A percentile compares a stretch with the other conserved stretches of the same genome.
Evolutionary conservation across 1,140 invertebrate genomes (phyloP).

Genomic region (Drosophila lowei): DNA sequence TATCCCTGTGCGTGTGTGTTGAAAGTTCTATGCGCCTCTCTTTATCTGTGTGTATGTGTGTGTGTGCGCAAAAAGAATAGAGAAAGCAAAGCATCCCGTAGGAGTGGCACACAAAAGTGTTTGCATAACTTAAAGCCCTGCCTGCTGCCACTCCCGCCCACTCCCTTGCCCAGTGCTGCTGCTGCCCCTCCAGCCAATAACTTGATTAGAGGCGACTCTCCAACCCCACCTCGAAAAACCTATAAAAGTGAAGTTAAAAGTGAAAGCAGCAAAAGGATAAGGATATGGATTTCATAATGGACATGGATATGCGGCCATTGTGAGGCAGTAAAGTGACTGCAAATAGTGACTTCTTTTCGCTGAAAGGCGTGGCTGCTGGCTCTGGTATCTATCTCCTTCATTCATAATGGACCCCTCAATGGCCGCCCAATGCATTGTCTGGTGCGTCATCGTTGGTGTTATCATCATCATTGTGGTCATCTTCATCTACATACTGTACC

Average conservation of each 20-base stretch:
- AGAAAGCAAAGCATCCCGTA: constrained; percentile 76
- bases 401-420: constrained; percentile 26
- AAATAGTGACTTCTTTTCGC: constrained; percentile 32
- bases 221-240: not conserved
- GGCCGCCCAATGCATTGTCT: constrained; percentile 34
- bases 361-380: constrained; percentile 52
- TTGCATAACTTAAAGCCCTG: constrained; percentile 67
- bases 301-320: constrained; percentile 26
- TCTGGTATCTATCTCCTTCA: not conserved
- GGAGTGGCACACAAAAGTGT: constrained; percentile 75
- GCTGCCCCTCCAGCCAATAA: constrained; percentile 29
- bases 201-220: constrained; percentile 52
- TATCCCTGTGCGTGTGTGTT: constrained; percentile 34
- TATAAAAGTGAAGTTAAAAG: constrained; percentile 13
- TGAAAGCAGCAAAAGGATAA: not conserved
- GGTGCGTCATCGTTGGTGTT: constrained; percentile 6
- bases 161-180: not conserved
- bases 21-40: constrained; percentile 23
- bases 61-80: constrained; percentile 68
- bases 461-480: constrained; percentile 5
- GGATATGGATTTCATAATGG: too few species aligned
- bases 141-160: constrained; percentile 11
- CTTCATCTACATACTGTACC: constrained; percentile 7
- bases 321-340: constrained; percentile 19
- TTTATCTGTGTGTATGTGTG: constrained; percentile 9